Evolutionary conservation across 2,888 invertebrate genomes (phyloP), one percentile per base, ranked within the genome.

Genomic region (Siphonodentalium dalli): DNA sequence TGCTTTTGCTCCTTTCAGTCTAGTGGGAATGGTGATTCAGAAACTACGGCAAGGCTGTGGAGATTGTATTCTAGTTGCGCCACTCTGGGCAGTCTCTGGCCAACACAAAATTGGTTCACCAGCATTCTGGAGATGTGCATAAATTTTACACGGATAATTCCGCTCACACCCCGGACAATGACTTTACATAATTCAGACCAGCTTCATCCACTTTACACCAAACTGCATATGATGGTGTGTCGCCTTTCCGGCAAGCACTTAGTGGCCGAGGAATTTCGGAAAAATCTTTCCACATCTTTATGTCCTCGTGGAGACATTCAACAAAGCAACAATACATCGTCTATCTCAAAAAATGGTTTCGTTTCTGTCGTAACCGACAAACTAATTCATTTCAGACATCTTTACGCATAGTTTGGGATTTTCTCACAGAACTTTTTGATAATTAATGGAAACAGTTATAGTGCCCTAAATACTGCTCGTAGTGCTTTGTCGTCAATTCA

Each of bases 1-100:
- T 40, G 26, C 26, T 37, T 38, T 47, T 24, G 38, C 47, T 26
- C 37, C 47, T 41, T 56, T 52, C 41, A 51, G 56, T 27, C 18
- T 52, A 4, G n/a, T 54, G 24, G 24, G 31, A 2, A 47, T 23
- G 18, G n/a, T n/a, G 3, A n/a, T 54, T 2, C 27, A 33, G 27
- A 50, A 54, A 28, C 26, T 50, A 2, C 8, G 13, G 35, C 18
- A 39, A 9, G 42, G 42, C n/a, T 5, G 31, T 13, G 43, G 18
- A 6, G 11, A 34, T 5, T 38, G 29, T 20, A 50, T 54, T 15
- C n/a, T 54, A 3, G 31, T 54, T 9, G 42, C 26, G 13, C 54
- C 54, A 2, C 7, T 28, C 9, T 54, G 54, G 54, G n/a, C n/a
- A n/a, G n/a, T n/a, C n/a, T n/a, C n/a, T n/a, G n/a, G n/a, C 43